phyloP scores from a whole-genome alignment of 2,797 vertebrate species.

The Anolis apletophallus region DNA sequence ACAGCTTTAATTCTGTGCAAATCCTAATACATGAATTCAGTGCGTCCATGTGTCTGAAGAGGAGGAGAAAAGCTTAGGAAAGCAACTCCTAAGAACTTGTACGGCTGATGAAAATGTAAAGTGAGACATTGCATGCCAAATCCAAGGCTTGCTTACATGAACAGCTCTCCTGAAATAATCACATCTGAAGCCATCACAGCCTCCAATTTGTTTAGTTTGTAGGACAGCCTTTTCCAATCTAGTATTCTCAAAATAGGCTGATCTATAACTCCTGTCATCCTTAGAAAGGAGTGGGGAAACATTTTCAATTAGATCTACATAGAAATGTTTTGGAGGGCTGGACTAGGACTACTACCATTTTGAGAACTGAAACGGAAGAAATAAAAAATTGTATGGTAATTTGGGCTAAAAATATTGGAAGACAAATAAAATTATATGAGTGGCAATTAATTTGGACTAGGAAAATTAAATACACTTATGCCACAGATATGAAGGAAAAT shows the following conservation, averaged over 20 bases:
- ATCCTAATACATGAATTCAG: not conserved
- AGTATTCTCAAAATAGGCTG: not conserved
- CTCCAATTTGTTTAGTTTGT: not conserved
- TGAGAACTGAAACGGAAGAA: too few species aligned
- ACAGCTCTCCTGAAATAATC: not conserved
- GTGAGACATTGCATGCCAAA: not conserved
- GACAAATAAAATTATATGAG: too few species aligned
- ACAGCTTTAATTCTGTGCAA: not conserved
- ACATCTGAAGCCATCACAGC: not conserved
- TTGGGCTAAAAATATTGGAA: too few species aligned
- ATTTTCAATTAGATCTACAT: not conserved
- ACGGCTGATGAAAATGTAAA: not conserved
- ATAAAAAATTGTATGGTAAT: too few species aligned
- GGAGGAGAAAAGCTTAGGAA: not conserved
- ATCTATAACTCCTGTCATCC: not conserved
- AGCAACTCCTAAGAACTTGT: not conserved
- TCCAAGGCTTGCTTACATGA: slow-evolving; percentile 4
- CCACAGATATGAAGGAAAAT: too few species aligned
- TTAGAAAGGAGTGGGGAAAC: not conserved
- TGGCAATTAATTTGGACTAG: too few species aligned
- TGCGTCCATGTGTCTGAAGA: not conserved
- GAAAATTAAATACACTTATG: too few species aligned
- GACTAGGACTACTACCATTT: too few species aligned
- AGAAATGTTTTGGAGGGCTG: too few species aligned
- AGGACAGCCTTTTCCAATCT: not conserved